Evolutionary conservation across 30 jellyfish, hydroid and myxozoan species (phyloP), one percentile per base, ranked within the genome.

Genomic region (Rhopilema esculentum): DNA sequence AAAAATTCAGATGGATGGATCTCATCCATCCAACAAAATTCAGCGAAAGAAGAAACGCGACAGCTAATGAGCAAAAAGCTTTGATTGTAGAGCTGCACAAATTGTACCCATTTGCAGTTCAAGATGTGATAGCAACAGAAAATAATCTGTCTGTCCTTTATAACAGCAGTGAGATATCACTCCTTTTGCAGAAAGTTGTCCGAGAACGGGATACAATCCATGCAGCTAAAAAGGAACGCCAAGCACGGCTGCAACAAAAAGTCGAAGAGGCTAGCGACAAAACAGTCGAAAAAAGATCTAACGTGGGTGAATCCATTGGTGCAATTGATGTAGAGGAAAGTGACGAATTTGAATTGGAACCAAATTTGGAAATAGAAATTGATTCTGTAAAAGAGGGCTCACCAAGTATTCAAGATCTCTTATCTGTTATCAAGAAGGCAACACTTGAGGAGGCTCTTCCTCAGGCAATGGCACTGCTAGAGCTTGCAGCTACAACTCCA

Each of bases 101-200:
- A 79, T 79, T 84, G 49, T 84, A 71, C 63, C 93, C 93, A 8
- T 49, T 84, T 84, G 93, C 84, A 1, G 76, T 84, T 72, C 72
- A n/a, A 16, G 77, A 70, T 57, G 86, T 71, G 12, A 20, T 48
- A 49, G 80, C 87, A 15, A 40, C 75, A 1, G 92, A 69, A 69
- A 65, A 83, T 66, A 83, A 70, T 53, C 86, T 83, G 66, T 16
- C 33, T 83, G 92, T 70, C 28, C 66, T 83, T 0, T 69, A 83
- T 30, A 70, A 70, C 92, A 70, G 68, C 80, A 62, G 32, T 1
- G 89, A 62, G 49, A 61, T 84, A 24, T 49, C 68, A 21, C 25
- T 84, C 50, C 81, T 72, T 49, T 52, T 72, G 64, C 27, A 72
- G 63, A 83, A 83, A 51, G 71, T 83, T 49, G 81, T 53, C 31